A percentile compares a stretch with the other conserved stretches of the same genome.
These are phyloP conservation scores for Paelopatides confundens DNA, from an alignment of 53 echinoderm and acorn worm species.

Conservation along the genomic window DNA sequence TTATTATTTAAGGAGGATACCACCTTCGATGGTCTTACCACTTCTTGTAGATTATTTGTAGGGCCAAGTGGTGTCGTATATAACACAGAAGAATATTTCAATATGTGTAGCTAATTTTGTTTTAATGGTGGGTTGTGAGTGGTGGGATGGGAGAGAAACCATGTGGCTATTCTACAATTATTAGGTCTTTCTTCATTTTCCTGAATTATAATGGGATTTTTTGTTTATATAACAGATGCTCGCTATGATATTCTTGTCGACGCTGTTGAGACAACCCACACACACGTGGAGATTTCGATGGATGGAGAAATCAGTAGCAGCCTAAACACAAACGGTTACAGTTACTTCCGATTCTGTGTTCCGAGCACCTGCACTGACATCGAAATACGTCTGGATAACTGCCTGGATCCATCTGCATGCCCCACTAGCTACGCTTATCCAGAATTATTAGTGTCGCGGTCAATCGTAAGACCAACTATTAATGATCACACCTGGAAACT, in stretches of 20 bases:
- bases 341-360: conserved; percentile 91
- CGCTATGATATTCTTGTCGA: conserved; percentile 67
- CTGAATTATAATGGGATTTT: too few species aligned
- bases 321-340: conserved; percentile 54
- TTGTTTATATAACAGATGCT: conserved; percentile 62
- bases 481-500: conserved; percentile 93
- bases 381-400: conserved; percentile 75
- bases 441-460: conserved; percentile 87
- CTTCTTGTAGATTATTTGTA: too few species aligned
- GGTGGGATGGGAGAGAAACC: too few species aligned
- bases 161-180: too few species aligned
- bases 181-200: too few species aligned
- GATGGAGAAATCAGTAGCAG: conserved; percentile 1
- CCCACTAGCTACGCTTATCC: conserved; percentile 86
- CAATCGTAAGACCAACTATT: conserved; percentile 78
- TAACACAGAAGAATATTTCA: too few species aligned
- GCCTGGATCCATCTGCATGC: conserved; percentile 73
- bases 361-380: conserved; percentile 63
- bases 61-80: too few species aligned
- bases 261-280: conserved; percentile 65
- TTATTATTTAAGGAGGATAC: too few species aligned
- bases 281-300: conserved; percentile 58
- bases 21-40: too few species aligned
- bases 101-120: too few species aligned
- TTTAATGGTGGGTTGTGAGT: too few species aligned